phyloP scores from a whole-genome alignment of 2,113 vertebrate species.

The Pelecanus crispus region DNA sequence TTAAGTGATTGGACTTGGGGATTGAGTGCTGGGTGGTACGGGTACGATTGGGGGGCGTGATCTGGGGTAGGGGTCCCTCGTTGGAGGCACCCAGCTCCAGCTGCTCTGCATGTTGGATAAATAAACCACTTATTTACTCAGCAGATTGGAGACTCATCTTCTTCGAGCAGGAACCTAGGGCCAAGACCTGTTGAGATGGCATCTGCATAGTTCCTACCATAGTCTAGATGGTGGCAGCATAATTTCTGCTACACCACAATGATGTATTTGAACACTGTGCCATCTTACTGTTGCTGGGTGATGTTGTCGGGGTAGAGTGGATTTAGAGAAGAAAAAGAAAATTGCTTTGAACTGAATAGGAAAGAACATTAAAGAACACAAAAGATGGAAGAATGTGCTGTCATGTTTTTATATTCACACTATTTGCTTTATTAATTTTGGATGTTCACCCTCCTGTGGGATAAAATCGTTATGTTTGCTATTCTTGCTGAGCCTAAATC shows the following conservation, averaged over 20 bases:
- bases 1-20: not conserved
- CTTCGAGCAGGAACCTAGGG: not conserved
- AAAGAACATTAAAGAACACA: not conserved
- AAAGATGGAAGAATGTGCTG: not conserved
- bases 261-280: not conserved
- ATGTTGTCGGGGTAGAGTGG: no score
- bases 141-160: accelerated
- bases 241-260: not conserved
- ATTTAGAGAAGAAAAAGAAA: not conserved
- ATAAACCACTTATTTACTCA: not conserved
- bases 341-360: not conserved
- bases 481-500: not conserved
- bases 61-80: not conserved
- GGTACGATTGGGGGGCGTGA: accelerated
- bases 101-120: not conserved
- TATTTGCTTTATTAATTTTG: not conserved
- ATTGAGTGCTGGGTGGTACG: accelerated
- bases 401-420: not conserved
- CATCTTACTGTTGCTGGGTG: not conserved
- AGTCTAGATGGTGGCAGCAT: accelerated
- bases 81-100: not conserved
- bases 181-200: not conserved
- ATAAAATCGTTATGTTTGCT: not conserved
- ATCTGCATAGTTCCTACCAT: accelerated
- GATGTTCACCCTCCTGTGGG: not conserved